Base-by-base conservation (phyloP, 2,113 vertebrate genomes). In the Casuarius casuarius region DNA sequence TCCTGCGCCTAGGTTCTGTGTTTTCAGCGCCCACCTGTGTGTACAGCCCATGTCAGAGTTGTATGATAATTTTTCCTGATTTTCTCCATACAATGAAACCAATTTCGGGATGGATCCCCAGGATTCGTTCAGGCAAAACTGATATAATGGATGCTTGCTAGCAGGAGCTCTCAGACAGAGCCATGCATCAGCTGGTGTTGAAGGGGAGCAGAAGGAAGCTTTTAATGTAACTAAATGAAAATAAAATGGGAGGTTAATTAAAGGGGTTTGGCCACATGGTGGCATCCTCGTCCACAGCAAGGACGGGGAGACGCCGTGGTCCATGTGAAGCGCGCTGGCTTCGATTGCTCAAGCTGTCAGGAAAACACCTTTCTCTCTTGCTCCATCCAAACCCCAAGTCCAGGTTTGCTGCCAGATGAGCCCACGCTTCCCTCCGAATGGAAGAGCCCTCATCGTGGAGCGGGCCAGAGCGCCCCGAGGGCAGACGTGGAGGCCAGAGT, bases 241-340 rank as follows among this genome's bases (percentile, higher is more conserved):
- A 89, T n/a, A 22, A 52, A 78, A 16, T 5, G 51, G 26, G 20
- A 79, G 7, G 42, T 19, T 46, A 92, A 92, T 58, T 67, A 18
- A 56, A 92, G 67, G 40, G 49, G 29, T 94, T 83, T 74, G 84
- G 87, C 97, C 97, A 88, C 96, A 90, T 77, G 97, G 86, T 96
- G 95, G 97, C 97, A 85, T 83, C 84, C 87, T 95, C n/a, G 2
- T 18, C 78, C 26, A 3, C 28, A 26, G 40, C 52, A 87, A 74
- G 59, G 20, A 40, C 38, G 21, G 0, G 3, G 51, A 72, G 49
- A 35, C n/a, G 33, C 25, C 68, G 16, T 26, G 28, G 35, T 25
- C 78, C 1, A 0, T 2, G n/a, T 16, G 58, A 6, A 2, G 2
- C 62, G 52, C 1, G 0, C 76, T n/a, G 40, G 25, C 48, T 8